A percentile compares a stretch with the other conserved stretches of the same genome.
These are phyloP conservation scores for Andrena flavipes DNA, from an alignment of 2,888 invertebrate species.

Conservation along the genomic window DNA sequence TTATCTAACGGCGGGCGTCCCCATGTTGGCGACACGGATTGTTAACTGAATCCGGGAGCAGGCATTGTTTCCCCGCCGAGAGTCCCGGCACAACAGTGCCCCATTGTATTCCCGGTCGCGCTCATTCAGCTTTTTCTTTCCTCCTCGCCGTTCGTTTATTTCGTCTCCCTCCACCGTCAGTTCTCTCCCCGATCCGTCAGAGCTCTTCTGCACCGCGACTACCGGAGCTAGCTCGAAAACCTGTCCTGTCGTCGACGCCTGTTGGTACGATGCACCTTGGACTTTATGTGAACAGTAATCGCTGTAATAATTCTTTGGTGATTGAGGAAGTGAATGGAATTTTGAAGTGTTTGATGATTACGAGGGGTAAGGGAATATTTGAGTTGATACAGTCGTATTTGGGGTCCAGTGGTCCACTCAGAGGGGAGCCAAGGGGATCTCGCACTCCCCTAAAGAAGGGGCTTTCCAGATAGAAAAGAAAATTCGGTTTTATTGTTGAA, in stretches of 20 bases:
- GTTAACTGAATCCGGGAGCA: slow-evolving; percentile 77
- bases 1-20: slow-evolving; percentile 72
- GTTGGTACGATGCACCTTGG: not conserved
- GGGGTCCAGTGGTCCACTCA: too few relatives aligned
- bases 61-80: slow-evolving; percentile 73
- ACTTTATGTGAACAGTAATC: not conserved
- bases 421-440: too few relatives aligned
- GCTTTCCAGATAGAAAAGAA: too few relatives aligned
- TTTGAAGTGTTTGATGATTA: too few relatives aligned
- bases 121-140: slow-evolving; percentile 68
- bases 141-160: slow-evolving; percentile 36
- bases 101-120: slow-evolving; percentile 74
- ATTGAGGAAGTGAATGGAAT: too few relatives aligned
- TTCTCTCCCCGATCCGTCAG: slow-evolving; percentile 58
- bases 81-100: slow-evolving; percentile 72
- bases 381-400: too few relatives aligned
- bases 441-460: too few relatives aligned
- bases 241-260: not conserved
- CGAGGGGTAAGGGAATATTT: too few relatives aligned
- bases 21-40: slow-evolving; percentile 74
- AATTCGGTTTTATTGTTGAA: too few relatives aligned
- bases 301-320: not conserved
- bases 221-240: slow-evolving; percentile 20
- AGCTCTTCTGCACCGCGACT: slow-evolving; percentile 36
- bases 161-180: slow-evolving; percentile 16